A percentile compares a stretch with the other conserved stretches of the same genome.
Evolutionary conservation across 2,113 vertebrate species (phyloP).

Genomic region (Corythornis vintsioides): DNA sequence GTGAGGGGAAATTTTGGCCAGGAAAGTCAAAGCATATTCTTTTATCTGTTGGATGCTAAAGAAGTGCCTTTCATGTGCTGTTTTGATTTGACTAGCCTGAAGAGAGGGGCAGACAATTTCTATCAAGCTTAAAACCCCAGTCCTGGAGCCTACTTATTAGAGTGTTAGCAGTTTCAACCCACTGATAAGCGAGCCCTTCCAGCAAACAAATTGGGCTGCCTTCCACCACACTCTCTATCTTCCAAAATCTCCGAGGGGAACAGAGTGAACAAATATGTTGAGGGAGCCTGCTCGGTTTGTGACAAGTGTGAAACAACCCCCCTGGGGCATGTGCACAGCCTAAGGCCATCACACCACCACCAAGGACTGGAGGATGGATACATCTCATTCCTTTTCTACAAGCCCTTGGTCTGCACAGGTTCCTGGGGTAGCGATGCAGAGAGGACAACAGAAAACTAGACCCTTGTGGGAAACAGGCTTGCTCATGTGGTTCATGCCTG

Average conservation of each 20-base stretch:
- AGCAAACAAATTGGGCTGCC: slow-evolving; percentile 27
- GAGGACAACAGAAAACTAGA: neutral
- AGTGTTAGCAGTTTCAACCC: neutral
- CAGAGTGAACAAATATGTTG: slow-evolving; percentile 10
- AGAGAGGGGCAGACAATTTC: neutral
- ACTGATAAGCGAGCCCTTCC: neutral
- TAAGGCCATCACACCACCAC: neutral
- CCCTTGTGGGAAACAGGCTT: neutral
- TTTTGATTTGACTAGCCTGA: slow-evolving; percentile 39
- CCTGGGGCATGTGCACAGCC: neutral
- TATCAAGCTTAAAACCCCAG: neutral
- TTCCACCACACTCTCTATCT: neutral
- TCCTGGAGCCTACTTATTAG: neutral
- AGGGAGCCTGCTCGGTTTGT: neutral
- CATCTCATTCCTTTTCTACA: neutral
- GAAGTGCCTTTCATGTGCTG: neutral
- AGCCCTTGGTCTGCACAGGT: neutral
- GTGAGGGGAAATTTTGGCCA: slow-evolving; percentile 52
- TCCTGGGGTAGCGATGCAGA: neutral
- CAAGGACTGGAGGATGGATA: neutral
- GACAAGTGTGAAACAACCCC: neutral
- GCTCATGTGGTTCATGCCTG: neutral
- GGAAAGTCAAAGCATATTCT: slow-evolving; percentile 59
- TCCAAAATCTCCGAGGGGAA: slow-evolving; percentile 35
- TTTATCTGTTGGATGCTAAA: slow-evolving; percentile 44